A percentile compares a stretch with the other conserved stretches of the same genome.
Conservation (phyloP, 2,888 invertebrate genomes). For the Ornithoptera priamus region DNA sequence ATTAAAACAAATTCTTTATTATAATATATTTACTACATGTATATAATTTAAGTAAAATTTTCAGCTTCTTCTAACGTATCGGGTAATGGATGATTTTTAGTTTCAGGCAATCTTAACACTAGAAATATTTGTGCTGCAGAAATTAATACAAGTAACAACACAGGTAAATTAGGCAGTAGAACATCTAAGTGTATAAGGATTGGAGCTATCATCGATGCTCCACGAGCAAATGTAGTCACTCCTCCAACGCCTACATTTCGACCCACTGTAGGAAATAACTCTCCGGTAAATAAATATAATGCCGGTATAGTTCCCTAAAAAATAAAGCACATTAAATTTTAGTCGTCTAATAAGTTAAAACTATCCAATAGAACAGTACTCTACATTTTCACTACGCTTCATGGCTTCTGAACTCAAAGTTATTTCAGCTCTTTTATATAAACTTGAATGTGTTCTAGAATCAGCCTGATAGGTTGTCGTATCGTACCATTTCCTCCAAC, state of each 20-base stretch:
- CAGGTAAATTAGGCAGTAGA: slow-evolving; percentile 50
- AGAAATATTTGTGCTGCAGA: slow-evolving; percentile 57
- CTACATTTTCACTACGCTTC: no score
- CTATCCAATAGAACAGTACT: no score
- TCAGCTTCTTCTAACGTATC: slow-evolving; percentile 78
- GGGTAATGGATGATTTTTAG: slow-evolving; percentile 67
- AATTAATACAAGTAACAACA: slow-evolving; percentile 53
- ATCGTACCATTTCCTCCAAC: no score
- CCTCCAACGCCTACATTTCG: slow-evolving; percentile 88
- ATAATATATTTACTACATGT: neutral
- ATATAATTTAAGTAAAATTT: slow-evolving; percentile 34
- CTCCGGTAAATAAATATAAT: slow-evolving; percentile 87
- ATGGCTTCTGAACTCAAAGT: no score
- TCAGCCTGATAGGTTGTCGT: no score
- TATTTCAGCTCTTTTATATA: no score
- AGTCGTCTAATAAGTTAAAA: neutral
- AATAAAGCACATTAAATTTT: neutral
- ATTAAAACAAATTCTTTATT: no score
- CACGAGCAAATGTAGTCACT: slow-evolving; percentile 86
- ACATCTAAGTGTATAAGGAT: slow-evolving; percentile 55
- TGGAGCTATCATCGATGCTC: slow-evolving; percentile 86
- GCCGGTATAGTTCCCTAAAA: slow-evolving; percentile 77
- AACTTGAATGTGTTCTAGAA: no score
- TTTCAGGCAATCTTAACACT: slow-evolving; percentile 68
- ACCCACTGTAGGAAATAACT: slow-evolving; percentile 88